Conservation (phyloP, 2,113 vertebrate species). For the Saguinus imperator region DNA sequence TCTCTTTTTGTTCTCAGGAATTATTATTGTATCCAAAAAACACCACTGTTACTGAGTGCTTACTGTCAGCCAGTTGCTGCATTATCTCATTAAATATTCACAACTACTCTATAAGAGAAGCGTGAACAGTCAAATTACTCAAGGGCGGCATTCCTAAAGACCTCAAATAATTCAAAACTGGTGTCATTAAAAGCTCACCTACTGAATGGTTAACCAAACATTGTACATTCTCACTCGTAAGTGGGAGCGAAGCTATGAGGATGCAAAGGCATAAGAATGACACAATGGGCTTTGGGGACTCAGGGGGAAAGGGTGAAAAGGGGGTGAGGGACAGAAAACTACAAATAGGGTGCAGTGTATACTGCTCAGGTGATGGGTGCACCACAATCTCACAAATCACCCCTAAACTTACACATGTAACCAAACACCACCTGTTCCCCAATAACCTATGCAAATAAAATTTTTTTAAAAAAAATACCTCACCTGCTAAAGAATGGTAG, state of each 20-base stretch:
- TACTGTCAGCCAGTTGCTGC: neutral
- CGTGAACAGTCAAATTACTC: neutral
- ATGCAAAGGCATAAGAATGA: no score
- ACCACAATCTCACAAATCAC: no score
- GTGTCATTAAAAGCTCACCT: neutral
- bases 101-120: neutral
- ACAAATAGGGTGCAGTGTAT: no score
- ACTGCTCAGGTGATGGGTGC: no score
- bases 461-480: neutral
- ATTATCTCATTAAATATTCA: neutral
- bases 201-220: neutral
- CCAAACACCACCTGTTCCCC: no score
- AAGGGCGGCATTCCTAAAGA: neutral
- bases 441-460: no score
- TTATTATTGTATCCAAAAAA: neutral
- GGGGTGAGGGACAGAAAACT: no score
- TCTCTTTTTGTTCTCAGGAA: neutral
- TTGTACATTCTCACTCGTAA: no score
- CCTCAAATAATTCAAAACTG: neutral
- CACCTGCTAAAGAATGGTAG: neutral
- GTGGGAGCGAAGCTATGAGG: no score
- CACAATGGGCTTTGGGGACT: no score
- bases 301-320: no score
- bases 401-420: no score
- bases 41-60: neutral